Percentiles rank a stretch among this genome's conserved stretches.
phyloP scores from a whole-genome alignment of 2,113 vertebrate species.

The Pao palembangensis region DNA sequence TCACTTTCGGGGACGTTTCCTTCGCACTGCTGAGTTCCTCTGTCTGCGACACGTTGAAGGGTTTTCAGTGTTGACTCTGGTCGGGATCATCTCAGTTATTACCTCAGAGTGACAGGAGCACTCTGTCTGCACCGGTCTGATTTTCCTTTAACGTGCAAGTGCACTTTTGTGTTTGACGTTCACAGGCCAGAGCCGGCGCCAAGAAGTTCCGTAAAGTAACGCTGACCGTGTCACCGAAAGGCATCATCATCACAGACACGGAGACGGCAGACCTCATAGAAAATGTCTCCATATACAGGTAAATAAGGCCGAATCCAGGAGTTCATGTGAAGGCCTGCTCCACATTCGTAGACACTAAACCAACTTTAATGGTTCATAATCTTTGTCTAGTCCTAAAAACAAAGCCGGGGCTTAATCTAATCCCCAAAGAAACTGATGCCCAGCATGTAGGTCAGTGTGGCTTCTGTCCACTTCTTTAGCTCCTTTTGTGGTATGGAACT shows the following conservation, averaged over 20 bases:
- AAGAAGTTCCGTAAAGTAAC: conserved; percentile 90
- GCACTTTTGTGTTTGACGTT: conserved; percentile 15
- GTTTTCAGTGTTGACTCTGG: conserved; percentile 10
- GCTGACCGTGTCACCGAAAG: conserved; percentile 83
- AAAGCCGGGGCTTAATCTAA: conserved; percentile 1
- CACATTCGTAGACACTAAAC: not conserved
- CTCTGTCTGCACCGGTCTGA: not conserved
- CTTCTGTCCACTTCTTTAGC: conserved; percentile 2
- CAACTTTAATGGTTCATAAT: not conserved
- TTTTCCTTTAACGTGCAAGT: conserved; percentile 2
- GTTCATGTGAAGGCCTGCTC: not conserved
- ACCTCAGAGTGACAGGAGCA: conserved; percentile 11
- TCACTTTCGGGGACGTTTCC: conserved; percentile 39
- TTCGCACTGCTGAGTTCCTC: conserved; percentile 9
- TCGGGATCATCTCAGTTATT: conserved; percentile 9
- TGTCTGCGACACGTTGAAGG: not conserved
- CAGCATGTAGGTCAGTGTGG: conserved; percentile 25
- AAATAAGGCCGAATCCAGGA: not conserved
- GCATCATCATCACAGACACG: conserved; percentile 84
- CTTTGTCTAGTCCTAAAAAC: not conserved
- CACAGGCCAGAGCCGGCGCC: conserved; percentile 81
- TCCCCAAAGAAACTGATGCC: not conserved
- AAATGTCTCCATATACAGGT: conserved; percentile 90
- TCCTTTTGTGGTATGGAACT: conserved; percentile 8
- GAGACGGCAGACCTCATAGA: conserved; percentile 83